Evolutionary conservation across 2,797 vertebrate species (phyloP).

Genomic region (Pteronotus mesoamericanus): DNA sequence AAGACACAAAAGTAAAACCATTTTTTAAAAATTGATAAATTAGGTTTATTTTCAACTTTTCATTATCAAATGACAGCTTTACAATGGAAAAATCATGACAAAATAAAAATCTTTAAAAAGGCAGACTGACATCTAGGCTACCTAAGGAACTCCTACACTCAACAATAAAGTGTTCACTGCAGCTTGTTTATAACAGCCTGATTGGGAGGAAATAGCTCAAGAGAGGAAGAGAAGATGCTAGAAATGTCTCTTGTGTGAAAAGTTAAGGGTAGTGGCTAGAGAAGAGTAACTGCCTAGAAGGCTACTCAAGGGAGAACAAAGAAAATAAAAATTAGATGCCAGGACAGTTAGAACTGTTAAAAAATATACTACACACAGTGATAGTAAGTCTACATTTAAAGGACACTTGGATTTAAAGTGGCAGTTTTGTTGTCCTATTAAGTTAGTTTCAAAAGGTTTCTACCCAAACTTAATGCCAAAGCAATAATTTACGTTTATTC

Average conservation of each 20-base stretch:
- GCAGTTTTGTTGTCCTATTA: not conserved
- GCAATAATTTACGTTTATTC: not conserved
- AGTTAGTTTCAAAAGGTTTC: conserved; percentile 14
- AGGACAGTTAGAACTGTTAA: not conserved
- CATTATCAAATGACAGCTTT: not conserved
- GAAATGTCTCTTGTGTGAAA: not conserved
- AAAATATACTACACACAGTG: not conserved
- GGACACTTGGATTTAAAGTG: not conserved
- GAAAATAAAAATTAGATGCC: not conserved
- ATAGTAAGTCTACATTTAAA: not conserved
- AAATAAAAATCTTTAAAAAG: not conserved
- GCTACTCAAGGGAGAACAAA: not conserved
- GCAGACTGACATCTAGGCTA: not conserved
- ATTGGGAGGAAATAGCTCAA: not conserved
- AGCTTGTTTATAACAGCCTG: not conserved
- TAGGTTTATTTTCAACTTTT: not conserved
- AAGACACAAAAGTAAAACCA: not conserved
- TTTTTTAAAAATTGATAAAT: not conserved
- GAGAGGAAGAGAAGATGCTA: not conserved
- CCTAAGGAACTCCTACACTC: not conserved
- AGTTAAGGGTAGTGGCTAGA: not conserved
- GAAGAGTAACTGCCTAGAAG: not conserved
- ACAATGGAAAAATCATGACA: not conserved
- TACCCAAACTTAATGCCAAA: not conserved
- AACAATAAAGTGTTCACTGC: not conserved